A percentile compares a stretch with the other conserved stretches of the same genome.
Conservation (phyloP, 2,113 vertebrate species). For the Ceuthmochares aereus region DNA sequence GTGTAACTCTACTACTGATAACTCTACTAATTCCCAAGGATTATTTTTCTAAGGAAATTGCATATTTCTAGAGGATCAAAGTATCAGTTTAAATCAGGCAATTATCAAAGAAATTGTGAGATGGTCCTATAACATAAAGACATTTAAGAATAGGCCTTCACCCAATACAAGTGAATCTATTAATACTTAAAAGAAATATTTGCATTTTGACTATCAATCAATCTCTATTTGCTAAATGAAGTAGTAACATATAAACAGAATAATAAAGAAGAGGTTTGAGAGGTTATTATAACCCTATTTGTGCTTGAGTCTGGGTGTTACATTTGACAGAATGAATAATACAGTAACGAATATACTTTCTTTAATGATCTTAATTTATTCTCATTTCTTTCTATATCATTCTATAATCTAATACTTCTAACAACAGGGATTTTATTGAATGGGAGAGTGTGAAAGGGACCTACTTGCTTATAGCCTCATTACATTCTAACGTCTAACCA, state of each 20-base stretch:
- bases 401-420: background rate
- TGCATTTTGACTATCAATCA: background rate
- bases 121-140: background rate
- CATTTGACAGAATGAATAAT: background rate
- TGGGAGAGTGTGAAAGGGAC: background rate
- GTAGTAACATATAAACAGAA: background rate
- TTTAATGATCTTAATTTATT: background rate
- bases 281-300: background rate
- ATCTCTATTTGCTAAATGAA: background rate
- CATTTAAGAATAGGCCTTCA: background rate
- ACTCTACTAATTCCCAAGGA: background rate
- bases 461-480: background rate
- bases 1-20: background rate
- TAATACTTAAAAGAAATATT: background rate
- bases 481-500: background rate
- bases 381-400: background rate
- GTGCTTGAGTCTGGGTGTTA: background rate
- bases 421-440: background rate
- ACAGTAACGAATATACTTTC: background rate
- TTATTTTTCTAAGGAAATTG: background rate
- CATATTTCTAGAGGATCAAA: background rate
- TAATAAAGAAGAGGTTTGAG: background rate
- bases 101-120: background rate
- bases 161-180: background rate
- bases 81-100: background rate